phyloP scores from a whole-genome alignment of 30 jellyfish, hydroid and myxozoan genomes.

The Pseudorhiza aurosa region DNA sequence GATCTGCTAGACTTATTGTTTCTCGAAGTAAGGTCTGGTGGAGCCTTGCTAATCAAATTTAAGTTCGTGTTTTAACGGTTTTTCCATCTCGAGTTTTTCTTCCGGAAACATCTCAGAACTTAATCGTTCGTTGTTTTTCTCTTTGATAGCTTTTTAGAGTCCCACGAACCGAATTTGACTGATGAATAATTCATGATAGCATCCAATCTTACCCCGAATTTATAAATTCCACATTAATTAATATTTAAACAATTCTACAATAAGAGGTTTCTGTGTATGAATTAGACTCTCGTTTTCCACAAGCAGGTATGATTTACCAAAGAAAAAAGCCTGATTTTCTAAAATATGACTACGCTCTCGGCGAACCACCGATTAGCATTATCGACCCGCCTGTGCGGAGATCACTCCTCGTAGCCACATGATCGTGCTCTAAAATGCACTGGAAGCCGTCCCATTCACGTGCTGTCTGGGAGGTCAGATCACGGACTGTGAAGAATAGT shows the following conservation, averaged over 20 bases:
- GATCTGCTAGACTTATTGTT: conserved; percentile 8
- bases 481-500: too few species aligned
- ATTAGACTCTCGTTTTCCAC: conserved; percentile 20
- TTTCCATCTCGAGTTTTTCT: not conserved
- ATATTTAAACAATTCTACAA: conserved; percentile 29
- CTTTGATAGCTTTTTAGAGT: not conserved
- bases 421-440: too few species aligned
- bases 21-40: not conserved
- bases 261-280: conserved; percentile 27
- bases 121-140: not conserved
- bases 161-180: not conserved
- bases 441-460: too few species aligned
- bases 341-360: conserved; percentile 12
- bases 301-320: conserved; percentile 28
- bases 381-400: not conserved
- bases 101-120: not conserved
- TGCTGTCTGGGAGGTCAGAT: too few species aligned
- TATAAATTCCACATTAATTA: conserved; percentile 37
- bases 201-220: conserved; percentile 31
- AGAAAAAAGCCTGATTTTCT: conserved; percentile 8
- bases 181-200: conserved; percentile 7
- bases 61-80: not conserved
- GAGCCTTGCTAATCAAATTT: not conserved
- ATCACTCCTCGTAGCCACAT: too few species aligned
- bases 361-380: conserved; percentile 12